Evolutionary conservation across 2,888 invertebrate species (phyloP), one percentile per base, ranked within the genome.

Genomic region (Yponomeuta plumbellus): DNA sequence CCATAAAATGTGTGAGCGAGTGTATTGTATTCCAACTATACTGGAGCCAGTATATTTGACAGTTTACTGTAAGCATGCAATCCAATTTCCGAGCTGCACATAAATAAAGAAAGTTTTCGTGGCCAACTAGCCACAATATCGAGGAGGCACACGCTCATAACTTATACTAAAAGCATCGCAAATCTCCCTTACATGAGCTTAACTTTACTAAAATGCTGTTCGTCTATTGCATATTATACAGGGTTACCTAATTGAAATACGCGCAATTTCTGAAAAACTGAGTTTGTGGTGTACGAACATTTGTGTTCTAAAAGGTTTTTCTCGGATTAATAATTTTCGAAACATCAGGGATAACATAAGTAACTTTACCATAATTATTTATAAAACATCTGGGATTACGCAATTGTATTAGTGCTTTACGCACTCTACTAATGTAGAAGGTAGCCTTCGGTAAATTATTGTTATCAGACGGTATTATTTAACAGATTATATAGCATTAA

Each of bases 151-250:
- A 52, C 17, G 44, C 17, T 52, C 44, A 52, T 61, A 61, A 23
- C 39, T 61, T 34, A 23, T 23, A 34, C 61, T 61, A 61, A 61
- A 61, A 61, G 61, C 61, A 26, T 11, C n/a, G 17, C 61, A 39
- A 61, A 61, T 61, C 61, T 61, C 34, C 4, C 34, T n/a, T 17
- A 52, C 44, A 52, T 17, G 13, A 17, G 44, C 44, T 52, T 17
- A 52, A 52, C 44, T 34, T 34, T 10, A 34, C 34, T 52, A 52
- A 52, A 52, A 1, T 3, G 17, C 17, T 13, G 44, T 52, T 52
- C 17, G 44, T 34, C 34, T 10, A 34, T 8, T 34, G 34, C 34
- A 34, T 34, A 34, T 8, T 34, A 34, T 10, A 34, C 34, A 34
- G 34, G 34, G 34, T 34, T 34, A 34, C 1, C 34, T 26, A 26